Base-by-base conservation (phyloP, 2,113 vertebrate genomes). In the Upupa epops region DNA sequence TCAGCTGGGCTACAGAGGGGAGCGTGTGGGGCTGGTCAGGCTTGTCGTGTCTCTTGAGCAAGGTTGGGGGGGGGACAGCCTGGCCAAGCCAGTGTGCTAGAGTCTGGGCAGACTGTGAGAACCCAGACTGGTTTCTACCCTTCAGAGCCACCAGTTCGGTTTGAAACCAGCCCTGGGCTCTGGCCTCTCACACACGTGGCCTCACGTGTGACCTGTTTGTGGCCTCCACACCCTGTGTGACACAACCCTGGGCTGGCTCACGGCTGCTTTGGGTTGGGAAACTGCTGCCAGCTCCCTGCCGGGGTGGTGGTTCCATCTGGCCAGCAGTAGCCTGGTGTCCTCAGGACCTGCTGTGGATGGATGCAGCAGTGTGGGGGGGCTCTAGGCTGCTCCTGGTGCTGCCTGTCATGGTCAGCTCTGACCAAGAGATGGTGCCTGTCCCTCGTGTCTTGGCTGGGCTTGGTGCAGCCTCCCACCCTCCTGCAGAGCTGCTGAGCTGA, bases 401-500 rank as follows among this genome's bases (percentile, higher is more conserved):
- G 2, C 83, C 90, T 96, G 93, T 90, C 83, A 73, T 95, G 88
- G 90, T 86, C 90, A 87, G 93, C 65, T 18, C 17, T 36, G 89
- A 78, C 96, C 93, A 46, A 94, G 34, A 95, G 93, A 82, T 93
- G 84, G 92, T 96, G 93, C 93, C 89, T 96, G 31, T 92, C 86
- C 73, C 36, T 2, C 45, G 5, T 79, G 32, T 93, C 59, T 85
- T 1, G 48, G 78, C 68, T 17, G 40, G 13, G 17, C 45, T 49
- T 6, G 0, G n/a, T 6, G 28, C 46, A 70, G 46, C 52, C 36
- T 52, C 37, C 22, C 2, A 31, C 65, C 17, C n/a, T 54, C 49
- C 31, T 17, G 51, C 52, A 6, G 55, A 48, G 80, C 88, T 3
- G 1, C 60, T 0, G 80, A 60, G 24, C 58, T 49, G 54, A 19